Conservation (phyloP, 2,113 vertebrate genomes). For the Sterna hirundo region DNA sequence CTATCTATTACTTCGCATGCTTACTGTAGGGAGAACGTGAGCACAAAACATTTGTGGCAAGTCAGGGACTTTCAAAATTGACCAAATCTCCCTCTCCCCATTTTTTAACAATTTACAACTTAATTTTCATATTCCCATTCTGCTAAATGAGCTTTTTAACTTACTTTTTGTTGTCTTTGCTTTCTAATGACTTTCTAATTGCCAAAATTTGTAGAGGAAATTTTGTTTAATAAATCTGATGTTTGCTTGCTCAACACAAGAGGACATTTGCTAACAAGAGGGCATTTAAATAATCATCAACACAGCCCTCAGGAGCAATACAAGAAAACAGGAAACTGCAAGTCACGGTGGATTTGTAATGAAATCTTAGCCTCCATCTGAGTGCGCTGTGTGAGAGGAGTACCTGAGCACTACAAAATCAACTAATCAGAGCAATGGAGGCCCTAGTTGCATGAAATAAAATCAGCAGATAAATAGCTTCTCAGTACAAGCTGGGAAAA, state of each 20-base stretch:
- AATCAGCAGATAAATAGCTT: too few species aligned
- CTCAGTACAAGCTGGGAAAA: too few species aligned
- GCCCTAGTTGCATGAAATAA: too few species aligned
- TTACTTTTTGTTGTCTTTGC: neutral
- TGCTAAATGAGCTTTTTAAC: neutral
- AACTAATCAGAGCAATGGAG: neutral
- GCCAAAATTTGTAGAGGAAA: neutral
- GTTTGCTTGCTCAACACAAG: neutral
- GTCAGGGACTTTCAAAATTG: neutral
- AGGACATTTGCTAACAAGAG: neutral
- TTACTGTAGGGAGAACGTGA: neutral
- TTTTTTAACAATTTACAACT: neutral
- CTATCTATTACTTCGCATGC: neutral
- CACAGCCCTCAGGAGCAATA: neutral
- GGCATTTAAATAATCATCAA: neutral
- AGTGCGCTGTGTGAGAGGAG: accelerated
- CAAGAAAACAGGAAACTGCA: neutral
- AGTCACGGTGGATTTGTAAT: neutral
- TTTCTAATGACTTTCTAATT: neutral
- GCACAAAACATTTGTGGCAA: neutral
- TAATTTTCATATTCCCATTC: neutral
- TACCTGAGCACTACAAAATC: neutral
- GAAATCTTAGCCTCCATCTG: neutral
- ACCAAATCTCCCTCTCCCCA: neutral
- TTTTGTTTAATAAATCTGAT: neutral